Evolutionary conservation across 2,113 vertebrate genomes (phyloP), one percentile per base, ranked within the genome.

Genomic region (Peromyscus polionotus): DNA sequence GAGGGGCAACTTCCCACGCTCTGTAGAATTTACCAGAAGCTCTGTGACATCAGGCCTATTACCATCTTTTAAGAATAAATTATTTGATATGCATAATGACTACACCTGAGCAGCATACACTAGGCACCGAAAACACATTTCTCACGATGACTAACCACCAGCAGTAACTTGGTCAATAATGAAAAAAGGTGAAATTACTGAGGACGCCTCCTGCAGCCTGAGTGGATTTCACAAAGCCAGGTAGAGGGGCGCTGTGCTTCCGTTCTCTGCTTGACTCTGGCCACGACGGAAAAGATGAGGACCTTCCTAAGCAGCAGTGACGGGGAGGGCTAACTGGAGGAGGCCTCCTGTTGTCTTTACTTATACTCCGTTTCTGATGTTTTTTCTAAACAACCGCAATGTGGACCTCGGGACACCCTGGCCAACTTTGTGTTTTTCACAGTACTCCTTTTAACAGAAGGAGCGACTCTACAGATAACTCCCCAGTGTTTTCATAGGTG

Each of bases 41-140:
- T 94, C 67, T 87, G 33, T 54, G 11, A 92, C n/a, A 45, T 84
- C 39, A 95, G 68, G 17, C 28, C 80, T 42, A 39, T 73, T 83
- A 65, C 5, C 39, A 0, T 61, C 80, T 54, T 54, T 39, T 81
- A 79, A 80, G 22, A 54, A 33, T 36, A 59, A 84, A 87, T 79
- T 90, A 54, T 51, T 97, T 90, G 51, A 95, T 31, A 92, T 0
- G 63, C 80, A 77, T 33, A 72, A 76, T 83, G 45, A 77, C 42
- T 26, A 11, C 7, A 48, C 86, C 3, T 48, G 85, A 31, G 31
- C 26, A 81, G 2, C 8, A n/a, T 28, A 83, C 36, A 80, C 39
- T n/a, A 95, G 73, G 54, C 67, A n/a, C 45, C 61, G 12, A 76
- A 26, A 75, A 75, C 20, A 81, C 61, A 81, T 59, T 93, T 93